These are phyloP conservation scores for Alethe castanea DNA, from an alignment of 2,113 vertebrate genomes.

Conservation along the genomic window DNA sequence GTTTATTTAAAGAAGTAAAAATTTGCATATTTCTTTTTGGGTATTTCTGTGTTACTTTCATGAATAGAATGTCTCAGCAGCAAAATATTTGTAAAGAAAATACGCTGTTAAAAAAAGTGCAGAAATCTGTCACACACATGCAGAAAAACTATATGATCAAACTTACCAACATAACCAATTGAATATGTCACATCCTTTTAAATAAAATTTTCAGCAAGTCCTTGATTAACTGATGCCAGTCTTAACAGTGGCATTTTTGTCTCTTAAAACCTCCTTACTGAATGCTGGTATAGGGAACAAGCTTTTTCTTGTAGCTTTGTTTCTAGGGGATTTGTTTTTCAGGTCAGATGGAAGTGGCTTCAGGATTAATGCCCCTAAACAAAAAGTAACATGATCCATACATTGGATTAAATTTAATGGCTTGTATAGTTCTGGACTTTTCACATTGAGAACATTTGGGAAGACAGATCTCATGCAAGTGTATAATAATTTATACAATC, in stretches of 20 bases:
- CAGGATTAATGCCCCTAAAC: background rate
- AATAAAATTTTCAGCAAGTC: background rate
- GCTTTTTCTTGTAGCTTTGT: slow-evolving; percentile 32
- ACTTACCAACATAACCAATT: background rate
- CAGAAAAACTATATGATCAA: background rate
- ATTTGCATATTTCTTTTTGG: background rate
- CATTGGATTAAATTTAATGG: background rate
- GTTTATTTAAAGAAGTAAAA: background rate
- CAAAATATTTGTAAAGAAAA: background rate
- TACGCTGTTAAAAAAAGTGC: background rate
- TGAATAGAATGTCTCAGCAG: background rate
- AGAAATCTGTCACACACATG: background rate
- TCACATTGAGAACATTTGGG: background rate
- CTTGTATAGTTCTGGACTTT: background rate
- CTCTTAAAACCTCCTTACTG: background rate
- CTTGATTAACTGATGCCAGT: background rate
- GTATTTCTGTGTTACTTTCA: background rate
- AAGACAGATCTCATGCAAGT: background rate
- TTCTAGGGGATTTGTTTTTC: slow-evolving; percentile 65
- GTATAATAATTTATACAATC: background rate
- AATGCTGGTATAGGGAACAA: background rate
- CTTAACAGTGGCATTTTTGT: background rate
- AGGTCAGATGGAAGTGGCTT: slow-evolving; percentile 18
- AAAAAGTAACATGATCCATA: slow-evolving; percentile 24
- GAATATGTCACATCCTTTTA: background rate